Percentiles rank a stretch among this genome's conserved stretches.
Evolutionary conservation across 64 coral and sea anemone genomes (phyloP).

Genomic region (Montipora efflorescens): DNA sequence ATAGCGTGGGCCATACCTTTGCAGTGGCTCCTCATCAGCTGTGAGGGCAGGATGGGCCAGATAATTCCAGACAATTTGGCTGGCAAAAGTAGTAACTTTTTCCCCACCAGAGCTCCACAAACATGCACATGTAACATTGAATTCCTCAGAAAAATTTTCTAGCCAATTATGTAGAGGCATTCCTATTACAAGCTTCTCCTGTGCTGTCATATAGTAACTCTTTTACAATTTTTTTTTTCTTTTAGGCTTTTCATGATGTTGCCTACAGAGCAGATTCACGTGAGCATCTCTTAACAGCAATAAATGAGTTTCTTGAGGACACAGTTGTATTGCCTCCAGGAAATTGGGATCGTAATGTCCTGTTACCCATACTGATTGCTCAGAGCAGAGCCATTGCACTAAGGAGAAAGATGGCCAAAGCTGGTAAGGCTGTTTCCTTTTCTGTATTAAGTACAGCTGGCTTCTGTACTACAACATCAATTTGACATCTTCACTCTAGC

Average conservation of each 20-base stretch:
- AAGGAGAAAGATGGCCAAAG: conserved; percentile 74
- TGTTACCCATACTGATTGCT: conserved; percentile 83
- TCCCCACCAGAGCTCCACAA: no score
- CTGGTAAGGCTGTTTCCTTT: background rate
- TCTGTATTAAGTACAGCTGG: background rate
- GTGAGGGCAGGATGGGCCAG: no score
- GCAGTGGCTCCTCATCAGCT: no score
- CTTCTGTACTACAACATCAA: background rate
- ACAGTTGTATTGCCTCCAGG: conserved; percentile 85
- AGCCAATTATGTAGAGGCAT: no score
- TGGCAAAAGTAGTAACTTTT: no score
- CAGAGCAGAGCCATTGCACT: conserved; percentile 81
- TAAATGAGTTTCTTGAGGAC: conserved; percentile 91
- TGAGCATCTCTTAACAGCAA: conserved; percentile 71
- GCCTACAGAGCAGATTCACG: conserved; percentile 77
- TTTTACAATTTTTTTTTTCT: background rate
- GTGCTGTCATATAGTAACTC: background rate
- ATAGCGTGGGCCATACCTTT: no score
- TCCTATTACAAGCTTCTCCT: background rate
- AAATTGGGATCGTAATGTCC: conserved; percentile 79
- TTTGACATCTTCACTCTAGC: background rate
- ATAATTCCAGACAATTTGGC: no score
- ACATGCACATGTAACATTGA: no score
- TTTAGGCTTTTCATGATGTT: conserved; percentile 84
- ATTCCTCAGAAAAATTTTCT: no score